Percentiles rank a stretch among this genome's conserved stretches.
Evolutionary conservation across 2,888 invertebrate genomes (phyloP).

Genomic region (Pandemis corylana): DNA sequence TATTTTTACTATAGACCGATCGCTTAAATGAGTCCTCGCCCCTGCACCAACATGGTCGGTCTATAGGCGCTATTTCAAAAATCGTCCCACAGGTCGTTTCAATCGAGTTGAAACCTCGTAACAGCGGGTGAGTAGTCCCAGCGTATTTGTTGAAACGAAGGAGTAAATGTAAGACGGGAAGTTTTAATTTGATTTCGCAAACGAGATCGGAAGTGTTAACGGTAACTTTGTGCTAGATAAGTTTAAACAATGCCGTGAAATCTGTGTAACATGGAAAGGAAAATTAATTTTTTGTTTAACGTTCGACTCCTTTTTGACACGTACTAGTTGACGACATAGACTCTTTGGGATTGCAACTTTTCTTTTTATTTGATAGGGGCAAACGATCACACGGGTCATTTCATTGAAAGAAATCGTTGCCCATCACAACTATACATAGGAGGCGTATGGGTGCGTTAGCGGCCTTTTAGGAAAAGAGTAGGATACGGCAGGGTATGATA

Average conservation of each 20-base stretch:
- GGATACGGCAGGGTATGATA: no score
- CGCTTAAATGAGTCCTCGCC: no score
- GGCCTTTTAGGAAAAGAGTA: no score
- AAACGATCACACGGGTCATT: no score
- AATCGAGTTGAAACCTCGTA: not conserved
- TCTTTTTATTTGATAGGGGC: no score
- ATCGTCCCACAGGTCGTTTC: not conserved
- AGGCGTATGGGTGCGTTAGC: no score
- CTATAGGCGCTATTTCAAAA: not conserved
- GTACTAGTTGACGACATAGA: not conserved
- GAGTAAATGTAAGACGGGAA: constrained; percentile 4
- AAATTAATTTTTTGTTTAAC: constrained; percentile 1
- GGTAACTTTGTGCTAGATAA: constrained; percentile 12
- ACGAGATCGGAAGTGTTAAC: constrained; percentile 11
- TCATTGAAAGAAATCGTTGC: no score
- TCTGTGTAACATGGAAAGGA: constrained; percentile 1
- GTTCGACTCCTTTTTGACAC: not conserved
- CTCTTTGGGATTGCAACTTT: no score
- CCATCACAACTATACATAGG: no score
- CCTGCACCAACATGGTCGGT: no score
- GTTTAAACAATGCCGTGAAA: constrained; percentile 6
- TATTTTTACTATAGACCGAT: no score
- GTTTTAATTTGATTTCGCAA: constrained; percentile 13
- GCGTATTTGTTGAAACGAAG: not conserved
- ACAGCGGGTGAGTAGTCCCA: not conserved